Conservation (phyloP, 2,888 invertebrate genomes). For the Spisula subtruncata region DNA sequence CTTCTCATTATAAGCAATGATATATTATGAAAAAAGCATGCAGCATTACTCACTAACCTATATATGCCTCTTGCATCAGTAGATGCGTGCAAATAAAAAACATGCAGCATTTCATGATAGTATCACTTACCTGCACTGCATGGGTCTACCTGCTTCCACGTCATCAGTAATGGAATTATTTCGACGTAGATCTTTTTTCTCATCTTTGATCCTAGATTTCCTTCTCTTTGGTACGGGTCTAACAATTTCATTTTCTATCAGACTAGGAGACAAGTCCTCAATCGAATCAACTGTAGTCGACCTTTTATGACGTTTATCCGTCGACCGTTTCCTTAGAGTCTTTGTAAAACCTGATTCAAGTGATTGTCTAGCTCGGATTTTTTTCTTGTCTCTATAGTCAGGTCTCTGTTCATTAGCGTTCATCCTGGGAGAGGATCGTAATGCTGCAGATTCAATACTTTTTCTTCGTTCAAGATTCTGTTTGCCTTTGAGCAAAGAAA, state of each 20-base stretch:
- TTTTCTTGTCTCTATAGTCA: constrained; percentile 48
- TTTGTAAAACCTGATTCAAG: constrained; percentile 20
- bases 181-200: neutral
- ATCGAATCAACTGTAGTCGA: neutral
- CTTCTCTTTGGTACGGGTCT: constrained; percentile 26
- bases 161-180: neutral
- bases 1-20: no score
- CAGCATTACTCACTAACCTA: no score
- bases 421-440: constrained; percentile 59
- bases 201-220: constrained; percentile 12
- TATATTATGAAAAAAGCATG: no score
- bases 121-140: constrained; percentile 28
- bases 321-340: neutral
- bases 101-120: no score
- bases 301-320: constrained; percentile 11
- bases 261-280: constrained; percentile 20
- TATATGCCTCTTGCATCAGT: no score
- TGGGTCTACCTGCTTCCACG: neutral
- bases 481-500: constrained; percentile 63
- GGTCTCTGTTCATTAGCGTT: constrained; percentile 52
- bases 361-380: constrained; percentile 20
- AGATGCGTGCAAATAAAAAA: no score
- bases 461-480: constrained; percentile 61
- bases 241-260: constrained; percentile 29
- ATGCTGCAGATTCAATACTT: constrained; percentile 57